Conservation (phyloP, 2,797 vertebrate species). For the Orestias chungarensis region DNA sequence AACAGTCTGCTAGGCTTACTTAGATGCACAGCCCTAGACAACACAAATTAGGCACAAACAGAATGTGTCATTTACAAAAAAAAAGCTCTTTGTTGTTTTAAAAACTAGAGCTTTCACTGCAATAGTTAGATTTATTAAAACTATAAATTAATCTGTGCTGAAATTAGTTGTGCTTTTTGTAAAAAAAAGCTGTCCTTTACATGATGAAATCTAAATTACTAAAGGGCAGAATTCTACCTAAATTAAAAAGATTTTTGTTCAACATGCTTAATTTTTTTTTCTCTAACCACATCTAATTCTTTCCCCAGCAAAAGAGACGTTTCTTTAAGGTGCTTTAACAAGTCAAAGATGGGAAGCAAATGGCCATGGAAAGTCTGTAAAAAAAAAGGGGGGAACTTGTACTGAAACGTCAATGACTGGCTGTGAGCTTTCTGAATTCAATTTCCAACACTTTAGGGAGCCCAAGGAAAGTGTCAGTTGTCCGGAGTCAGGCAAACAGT, state of each 20-base stretch:
- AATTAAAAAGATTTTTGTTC: not conserved
- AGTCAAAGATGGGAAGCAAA: slow-evolving; percentile 1
- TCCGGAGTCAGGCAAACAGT: not conserved
- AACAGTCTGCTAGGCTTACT: slow-evolving; percentile 62
- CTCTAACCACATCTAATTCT: slow-evolving; percentile 4
- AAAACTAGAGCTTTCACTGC: slow-evolving; percentile 16
- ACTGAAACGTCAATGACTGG: slow-evolving; percentile 1
- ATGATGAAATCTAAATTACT: slow-evolving; percentile 8
- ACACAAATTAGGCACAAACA: slow-evolving; percentile 6
- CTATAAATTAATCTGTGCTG: slow-evolving; percentile 12
- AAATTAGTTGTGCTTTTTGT: slow-evolving; percentile 1
- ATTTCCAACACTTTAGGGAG: not conserved
- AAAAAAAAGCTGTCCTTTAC: not conserved
- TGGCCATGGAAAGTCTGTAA: not conserved
- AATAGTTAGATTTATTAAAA: slow-evolving; percentile 14
- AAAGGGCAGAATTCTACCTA: not conserved
- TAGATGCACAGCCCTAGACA: slow-evolving; percentile 33
- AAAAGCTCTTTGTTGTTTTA: slow-evolving; percentile 13
- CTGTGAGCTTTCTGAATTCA: not conserved
- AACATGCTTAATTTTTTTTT: not conserved
- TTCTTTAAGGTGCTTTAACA: not conserved
- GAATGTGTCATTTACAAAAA: slow-evolving; percentile 21
- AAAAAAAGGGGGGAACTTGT: not conserved
- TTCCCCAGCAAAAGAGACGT: not conserved
- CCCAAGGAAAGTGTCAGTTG: not conserved